phyloP scores from a whole-genome alignment of 2,113 vertebrate genomes.

The Odocoileus hemionus region DNA sequence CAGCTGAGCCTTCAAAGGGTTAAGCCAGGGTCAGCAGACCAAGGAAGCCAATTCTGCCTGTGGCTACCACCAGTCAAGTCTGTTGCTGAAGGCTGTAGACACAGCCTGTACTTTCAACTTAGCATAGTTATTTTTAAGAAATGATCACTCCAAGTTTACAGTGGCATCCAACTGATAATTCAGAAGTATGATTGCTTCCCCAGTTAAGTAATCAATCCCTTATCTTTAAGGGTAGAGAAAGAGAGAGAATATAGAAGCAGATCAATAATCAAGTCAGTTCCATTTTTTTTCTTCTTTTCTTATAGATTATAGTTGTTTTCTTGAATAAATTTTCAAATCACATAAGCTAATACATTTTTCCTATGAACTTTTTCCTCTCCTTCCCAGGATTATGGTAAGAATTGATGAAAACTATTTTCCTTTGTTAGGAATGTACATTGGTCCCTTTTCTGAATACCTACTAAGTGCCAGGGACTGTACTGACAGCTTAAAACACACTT shows the following conservation, averaged over 20 bases:
- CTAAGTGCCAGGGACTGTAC: not conserved
- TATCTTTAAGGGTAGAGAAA: conserved; percentile 4
- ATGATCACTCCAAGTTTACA: conserved; percentile 34
- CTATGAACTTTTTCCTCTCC: not conserved
- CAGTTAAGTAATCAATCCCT: conserved; percentile 29
- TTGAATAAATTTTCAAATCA: not conserved
- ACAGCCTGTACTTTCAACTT: conserved; percentile 75
- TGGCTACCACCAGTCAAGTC: conserved; percentile 75
- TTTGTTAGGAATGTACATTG: not conserved
- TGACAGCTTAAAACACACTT: not conserved
- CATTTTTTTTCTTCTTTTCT: not conserved
- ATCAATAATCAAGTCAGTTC: conserved; percentile 12
- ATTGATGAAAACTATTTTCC: not conserved
- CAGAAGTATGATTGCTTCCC: not conserved
- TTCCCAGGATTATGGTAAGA: not conserved
- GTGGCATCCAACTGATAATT: conserved; percentile 10
- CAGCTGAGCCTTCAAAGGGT: conserved; percentile 71
- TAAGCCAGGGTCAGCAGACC: conserved; percentile 75
- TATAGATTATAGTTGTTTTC: not conserved
- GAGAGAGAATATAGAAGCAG: not conserved
- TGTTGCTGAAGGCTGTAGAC: conserved; percentile 72
- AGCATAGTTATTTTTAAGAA: conserved; percentile 32
- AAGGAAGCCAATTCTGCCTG: conserved; percentile 75
- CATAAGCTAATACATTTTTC: not conserved
- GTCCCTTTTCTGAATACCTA: not conserved